Conservation (phyloP, 1,140 invertebrate genomes). For the Phocides pigmalion region DNA sequence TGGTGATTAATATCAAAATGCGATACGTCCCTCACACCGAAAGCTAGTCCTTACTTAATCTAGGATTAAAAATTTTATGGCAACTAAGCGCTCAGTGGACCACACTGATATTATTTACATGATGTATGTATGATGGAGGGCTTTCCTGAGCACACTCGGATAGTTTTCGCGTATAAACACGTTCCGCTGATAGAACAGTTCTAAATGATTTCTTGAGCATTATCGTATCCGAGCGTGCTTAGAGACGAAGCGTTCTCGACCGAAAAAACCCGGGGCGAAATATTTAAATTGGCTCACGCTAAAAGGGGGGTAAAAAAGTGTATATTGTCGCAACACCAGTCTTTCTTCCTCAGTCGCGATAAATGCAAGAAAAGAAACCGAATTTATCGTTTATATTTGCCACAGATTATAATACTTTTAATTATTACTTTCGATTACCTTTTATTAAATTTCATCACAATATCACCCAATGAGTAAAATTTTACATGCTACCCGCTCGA, state of each 20-base stretch:
- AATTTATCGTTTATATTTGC: slow-evolving; percentile 53
- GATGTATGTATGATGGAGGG: slow-evolving; percentile 37
- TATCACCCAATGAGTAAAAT: slow-evolving; percentile 78
- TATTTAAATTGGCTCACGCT: slow-evolving; percentile 30
- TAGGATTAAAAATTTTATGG: slow-evolving; percentile 80
- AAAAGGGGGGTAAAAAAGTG: slow-evolving; percentile 44
- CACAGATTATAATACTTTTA: slow-evolving; percentile 70
- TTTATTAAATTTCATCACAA: slow-evolving; percentile 57
- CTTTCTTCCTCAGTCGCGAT: slow-evolving; percentile 61
- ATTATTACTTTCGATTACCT: slow-evolving; percentile 33
- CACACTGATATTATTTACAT: slow-evolving; percentile 77
- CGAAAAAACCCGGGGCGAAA: slow-evolving; percentile 19
- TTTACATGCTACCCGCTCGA: slow-evolving; percentile 59
- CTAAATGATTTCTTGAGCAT: background rate
- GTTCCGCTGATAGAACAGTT: background rate
- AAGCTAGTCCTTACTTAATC: slow-evolving; percentile 68
- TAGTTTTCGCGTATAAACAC: slow-evolving; percentile 5
- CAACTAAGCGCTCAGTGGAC: slow-evolving; percentile 78
- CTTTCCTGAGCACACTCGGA: slow-evolving; percentile 20
- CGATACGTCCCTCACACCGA: slow-evolving; percentile 39
- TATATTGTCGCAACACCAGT: slow-evolving; percentile 68
- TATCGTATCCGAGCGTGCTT: slow-evolving; percentile 13
- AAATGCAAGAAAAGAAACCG: slow-evolving; percentile 59
- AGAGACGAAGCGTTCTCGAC: background rate
- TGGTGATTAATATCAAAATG: slow-evolving; percentile 16